Evolutionary conservation across 2,888 invertebrate species (phyloP).

Genomic region (Mimas tiliae): DNA sequence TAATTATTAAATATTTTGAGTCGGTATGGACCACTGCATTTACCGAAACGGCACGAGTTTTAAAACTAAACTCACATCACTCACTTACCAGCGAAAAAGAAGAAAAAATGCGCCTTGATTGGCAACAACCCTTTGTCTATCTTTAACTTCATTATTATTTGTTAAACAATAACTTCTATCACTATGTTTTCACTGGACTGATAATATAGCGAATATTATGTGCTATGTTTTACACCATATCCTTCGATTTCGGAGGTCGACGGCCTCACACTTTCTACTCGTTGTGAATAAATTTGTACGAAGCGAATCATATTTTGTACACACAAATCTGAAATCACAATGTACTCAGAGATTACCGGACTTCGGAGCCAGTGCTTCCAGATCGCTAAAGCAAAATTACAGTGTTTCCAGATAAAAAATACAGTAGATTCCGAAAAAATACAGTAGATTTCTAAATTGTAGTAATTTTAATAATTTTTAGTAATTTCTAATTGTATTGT

Average conservation of each 20-base stretch:
- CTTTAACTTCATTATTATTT: conserved; percentile 80
- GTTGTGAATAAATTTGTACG: conserved; percentile 26
- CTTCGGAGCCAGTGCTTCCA: too few species aligned
- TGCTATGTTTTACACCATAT: background rate
- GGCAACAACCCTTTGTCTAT: conserved; percentile 89
- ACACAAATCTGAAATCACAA: too few species aligned
- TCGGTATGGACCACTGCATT: too few species aligned
- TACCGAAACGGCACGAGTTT: too few species aligned
- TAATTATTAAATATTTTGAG: too few species aligned
- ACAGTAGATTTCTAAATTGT: too few species aligned
- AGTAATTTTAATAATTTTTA: too few species aligned
- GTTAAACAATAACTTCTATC: conserved; percentile 15
- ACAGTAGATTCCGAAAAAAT: too few species aligned
- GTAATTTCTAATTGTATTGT: too few species aligned
- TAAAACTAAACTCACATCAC: background rate
- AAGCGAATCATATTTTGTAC: background rate
- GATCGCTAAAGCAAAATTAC: too few species aligned
- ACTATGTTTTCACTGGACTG: background rate
- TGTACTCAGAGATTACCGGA: too few species aligned
- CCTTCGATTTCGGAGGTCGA: background rate
- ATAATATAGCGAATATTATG: background rate
- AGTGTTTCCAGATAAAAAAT: background rate
- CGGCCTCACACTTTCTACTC: conserved; percentile 23
- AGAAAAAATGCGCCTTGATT: conserved; percentile 94
- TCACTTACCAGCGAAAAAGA: conserved; percentile 92